These are phyloP conservation scores for Conops quadrifasciatus DNA, from an alignment of 2,888 invertebrate species.

Conservation along the genomic window DNA sequence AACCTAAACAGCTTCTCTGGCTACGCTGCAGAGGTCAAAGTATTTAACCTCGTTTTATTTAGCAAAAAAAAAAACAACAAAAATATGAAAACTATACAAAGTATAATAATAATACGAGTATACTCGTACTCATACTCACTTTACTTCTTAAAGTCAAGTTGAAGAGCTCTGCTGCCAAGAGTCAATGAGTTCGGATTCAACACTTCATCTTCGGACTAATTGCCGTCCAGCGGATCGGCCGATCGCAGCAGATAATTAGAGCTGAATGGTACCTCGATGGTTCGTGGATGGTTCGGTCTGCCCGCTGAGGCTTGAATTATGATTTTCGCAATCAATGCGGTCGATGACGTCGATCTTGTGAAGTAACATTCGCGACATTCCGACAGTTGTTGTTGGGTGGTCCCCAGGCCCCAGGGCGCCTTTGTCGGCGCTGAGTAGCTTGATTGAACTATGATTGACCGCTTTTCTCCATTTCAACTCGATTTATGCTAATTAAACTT, in stretches of 20 bases:
- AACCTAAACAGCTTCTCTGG: constrained; percentile 20
- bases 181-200: constrained; percentile 29
- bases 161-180: constrained; percentile 16
- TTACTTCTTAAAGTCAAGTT: constrained; percentile 28
- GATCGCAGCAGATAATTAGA: constrained; percentile 18
- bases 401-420: neutral
- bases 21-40: constrained; percentile 18
- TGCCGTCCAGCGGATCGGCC: constrained; percentile 24
- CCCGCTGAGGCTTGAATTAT: neutral
- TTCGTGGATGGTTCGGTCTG: too few relatives aligned
- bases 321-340: constrained; percentile 31
- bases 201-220: constrained; percentile 28
- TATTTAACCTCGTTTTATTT: constrained; percentile 18
- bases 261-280: neutral
- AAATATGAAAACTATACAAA: neutral
- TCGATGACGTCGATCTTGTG: neutral
- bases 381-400: constrained; percentile 7
- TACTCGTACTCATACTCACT: too few relatives aligned
- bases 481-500: constrained; percentile 31
- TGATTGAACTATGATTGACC: constrained; percentile 17
- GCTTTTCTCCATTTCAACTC: constrained; percentile 3
- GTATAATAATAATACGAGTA: neutral
- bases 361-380: neutral
- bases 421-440: neutral
- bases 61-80: neutral